phyloP scores from a whole-genome alignment of 2,888 invertebrate species.

The Perizoma flavofasciatum region DNA sequence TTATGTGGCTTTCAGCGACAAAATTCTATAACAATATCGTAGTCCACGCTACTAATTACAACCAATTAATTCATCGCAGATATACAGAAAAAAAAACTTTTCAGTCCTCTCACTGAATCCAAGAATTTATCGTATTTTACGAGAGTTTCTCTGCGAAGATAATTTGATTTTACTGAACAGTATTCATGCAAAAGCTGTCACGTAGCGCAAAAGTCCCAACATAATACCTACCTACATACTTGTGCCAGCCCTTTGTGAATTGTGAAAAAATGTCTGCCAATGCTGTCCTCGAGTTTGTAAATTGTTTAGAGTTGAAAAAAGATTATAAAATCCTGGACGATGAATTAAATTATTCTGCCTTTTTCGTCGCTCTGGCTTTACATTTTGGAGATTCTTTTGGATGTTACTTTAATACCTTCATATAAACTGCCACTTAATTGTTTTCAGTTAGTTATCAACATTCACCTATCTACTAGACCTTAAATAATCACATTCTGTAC shows the following conservation, averaged over 20 bases:
- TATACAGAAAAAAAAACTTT: too few species aligned
- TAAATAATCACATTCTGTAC: too few species aligned
- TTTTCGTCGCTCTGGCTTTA: conserved; percentile 12
- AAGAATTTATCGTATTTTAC: conserved; percentile 16
- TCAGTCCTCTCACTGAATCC: conserved; percentile 2
- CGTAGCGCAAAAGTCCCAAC: conserved; percentile 4
- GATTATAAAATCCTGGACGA: conserved; percentile 33
- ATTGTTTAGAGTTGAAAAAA: conserved; percentile 30
- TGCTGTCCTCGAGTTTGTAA: conserved; percentile 29
- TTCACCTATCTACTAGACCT: too few species aligned
- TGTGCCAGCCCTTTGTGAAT: conserved; percentile 12
- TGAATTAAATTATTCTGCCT: conserved; percentile 30
- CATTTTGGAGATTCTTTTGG: conserved; percentile 15
- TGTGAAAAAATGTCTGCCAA: conserved; percentile 21
- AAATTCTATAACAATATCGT: too few species aligned
- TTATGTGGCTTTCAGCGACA: too few species aligned
- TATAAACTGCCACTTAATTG: too few species aligned
- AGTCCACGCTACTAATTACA: too few species aligned
- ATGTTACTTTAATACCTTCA: background rate
- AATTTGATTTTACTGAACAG: conserved; percentile 23
- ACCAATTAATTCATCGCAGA: too few species aligned
- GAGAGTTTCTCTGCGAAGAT: conserved; percentile 15
- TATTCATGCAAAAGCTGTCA: conserved; percentile 16
- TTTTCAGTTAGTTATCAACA: too few species aligned
- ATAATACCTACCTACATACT: conserved; percentile 3